Base-by-base conservation (phyloP, 2,888 invertebrate genomes). In the Smittia aterrima region DNA sequence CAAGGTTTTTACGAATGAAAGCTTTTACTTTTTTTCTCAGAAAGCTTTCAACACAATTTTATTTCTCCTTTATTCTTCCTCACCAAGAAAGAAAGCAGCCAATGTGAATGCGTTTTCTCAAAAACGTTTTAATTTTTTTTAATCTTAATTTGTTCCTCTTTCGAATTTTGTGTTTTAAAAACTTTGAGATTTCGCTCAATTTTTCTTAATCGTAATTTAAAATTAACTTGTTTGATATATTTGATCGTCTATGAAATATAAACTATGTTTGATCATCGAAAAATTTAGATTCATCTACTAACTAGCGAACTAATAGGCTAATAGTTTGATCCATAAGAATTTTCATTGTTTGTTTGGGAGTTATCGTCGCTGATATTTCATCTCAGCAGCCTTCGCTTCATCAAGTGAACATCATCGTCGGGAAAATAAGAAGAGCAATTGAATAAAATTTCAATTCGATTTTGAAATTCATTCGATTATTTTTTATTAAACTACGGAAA, bases 311-410 rank as follows among this genome's bases (percentile, higher is more conserved):
- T 47, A 47, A 41, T 68, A 68, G 68, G 68, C 68, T 68, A 68
- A 47, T 47, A 53, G 22, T 53, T 68, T 68, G 68, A 68, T 68
- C 68, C 68, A 68, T 68, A 68, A 68, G 68, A 68, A 40, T 68
- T 68, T 25, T 32, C 6, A 41, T 68, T 47, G 47, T 47, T 47
- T 38, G 4, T 62, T 38, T 25, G 22, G 41, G 41, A 47, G 47
- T 47, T 47, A 13, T n/a, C n/a, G n/a, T 47, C 47, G 47, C 11
- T 13, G n/a, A 47, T 47, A 47, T 47, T 47, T 47, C 47, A 47
- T 4, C 13, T 47, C 13, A 7, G 16, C 13, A 4, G 16, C 47
- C 13, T 47, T 47, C 13, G 13, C 16, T 47, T 47, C 38, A 38
- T 38, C 38, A 38, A 4, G 38, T 7, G 38, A 38, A 38, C 9